Percentiles rank a stretch among this genome's conserved stretches.
Evolutionary conservation across 1,140 invertebrate genomes (phyloP).

Genomic region (Calephelis virginiensis): DNA sequence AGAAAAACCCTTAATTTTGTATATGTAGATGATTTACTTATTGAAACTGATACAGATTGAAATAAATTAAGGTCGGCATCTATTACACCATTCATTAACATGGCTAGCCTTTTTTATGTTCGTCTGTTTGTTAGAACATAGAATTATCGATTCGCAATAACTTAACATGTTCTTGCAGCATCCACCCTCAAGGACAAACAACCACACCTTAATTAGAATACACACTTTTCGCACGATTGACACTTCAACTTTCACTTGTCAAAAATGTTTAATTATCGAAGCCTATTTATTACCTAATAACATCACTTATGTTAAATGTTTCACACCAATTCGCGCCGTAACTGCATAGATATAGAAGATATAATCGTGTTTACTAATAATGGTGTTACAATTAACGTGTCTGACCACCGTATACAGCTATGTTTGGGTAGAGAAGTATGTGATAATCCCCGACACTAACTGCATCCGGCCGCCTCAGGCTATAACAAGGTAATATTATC

Average conservation of each 20-base stretch:
- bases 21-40: no score
- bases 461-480: slow-evolving; percentile 40
- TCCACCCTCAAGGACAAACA: no score
- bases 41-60: no score
- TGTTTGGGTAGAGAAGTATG: slow-evolving; percentile 39
- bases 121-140: no score
- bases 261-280: slow-evolving; percentile 45
- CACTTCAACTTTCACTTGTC: slow-evolving; percentile 52
- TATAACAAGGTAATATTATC: slow-evolving; percentile 17
- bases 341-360: not conserved
- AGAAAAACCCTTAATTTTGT: no score
- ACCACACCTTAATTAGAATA: slow-evolving; percentile 1
- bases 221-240: slow-evolving; percentile 10
- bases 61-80: no score
- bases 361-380: slow-evolving; percentile 1
- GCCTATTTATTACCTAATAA: not conserved
- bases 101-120: no score
- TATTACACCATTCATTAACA: no score
- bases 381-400: slow-evolving; percentile 10
- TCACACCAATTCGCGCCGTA: not conserved
- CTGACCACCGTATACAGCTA: slow-evolving; percentile 18
- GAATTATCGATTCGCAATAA: no score
- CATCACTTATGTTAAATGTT: not conserved
- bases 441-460: slow-evolving; percentile 49
- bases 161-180: no score